Evolutionary conservation across 2,113 vertebrate genomes (phyloP).

Genomic region (Saccopteryx bilineata): DNA sequence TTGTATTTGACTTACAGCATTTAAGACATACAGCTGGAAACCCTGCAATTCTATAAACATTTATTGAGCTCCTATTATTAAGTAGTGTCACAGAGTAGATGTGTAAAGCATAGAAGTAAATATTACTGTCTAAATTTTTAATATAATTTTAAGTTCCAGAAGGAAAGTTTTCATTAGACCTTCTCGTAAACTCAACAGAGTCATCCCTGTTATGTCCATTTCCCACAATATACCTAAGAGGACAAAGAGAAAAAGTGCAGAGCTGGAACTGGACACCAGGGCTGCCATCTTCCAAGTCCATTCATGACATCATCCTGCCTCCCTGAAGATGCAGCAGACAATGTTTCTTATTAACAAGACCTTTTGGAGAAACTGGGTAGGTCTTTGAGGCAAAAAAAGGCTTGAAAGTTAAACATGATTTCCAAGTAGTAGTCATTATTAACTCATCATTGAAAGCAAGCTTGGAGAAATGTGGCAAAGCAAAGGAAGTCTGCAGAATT

Average conservation of each 20-base stretch:
- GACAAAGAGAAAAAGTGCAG: background rate
- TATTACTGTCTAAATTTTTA: background rate
- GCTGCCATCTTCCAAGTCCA: background rate
- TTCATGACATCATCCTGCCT: background rate
- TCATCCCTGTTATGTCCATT: background rate
- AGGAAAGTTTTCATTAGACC: background rate
- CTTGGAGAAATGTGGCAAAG: conserved; percentile 4
- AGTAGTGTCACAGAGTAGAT: background rate
- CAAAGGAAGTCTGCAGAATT: background rate
- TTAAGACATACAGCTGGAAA: background rate
- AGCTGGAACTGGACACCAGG: background rate
- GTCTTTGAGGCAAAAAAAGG: conserved; percentile 26
- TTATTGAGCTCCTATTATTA: background rate
- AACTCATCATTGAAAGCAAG: conserved; percentile 43
- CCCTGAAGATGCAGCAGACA: background rate
- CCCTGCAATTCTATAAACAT: background rate
- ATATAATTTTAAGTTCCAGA: background rate
- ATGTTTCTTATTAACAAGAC: conserved; percentile 18
- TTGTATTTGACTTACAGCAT: background rate
- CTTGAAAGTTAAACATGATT: conserved; percentile 52
- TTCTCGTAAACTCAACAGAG: background rate
- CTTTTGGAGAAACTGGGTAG: background rate
- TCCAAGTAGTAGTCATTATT: conserved; percentile 20
- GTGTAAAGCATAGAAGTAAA: background rate
- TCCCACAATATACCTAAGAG: background rate